These are phyloP conservation scores for Cyanoderma ruficeps DNA, from an alignment of 2,113 vertebrate genomes.

Conservation along the genomic window DNA sequence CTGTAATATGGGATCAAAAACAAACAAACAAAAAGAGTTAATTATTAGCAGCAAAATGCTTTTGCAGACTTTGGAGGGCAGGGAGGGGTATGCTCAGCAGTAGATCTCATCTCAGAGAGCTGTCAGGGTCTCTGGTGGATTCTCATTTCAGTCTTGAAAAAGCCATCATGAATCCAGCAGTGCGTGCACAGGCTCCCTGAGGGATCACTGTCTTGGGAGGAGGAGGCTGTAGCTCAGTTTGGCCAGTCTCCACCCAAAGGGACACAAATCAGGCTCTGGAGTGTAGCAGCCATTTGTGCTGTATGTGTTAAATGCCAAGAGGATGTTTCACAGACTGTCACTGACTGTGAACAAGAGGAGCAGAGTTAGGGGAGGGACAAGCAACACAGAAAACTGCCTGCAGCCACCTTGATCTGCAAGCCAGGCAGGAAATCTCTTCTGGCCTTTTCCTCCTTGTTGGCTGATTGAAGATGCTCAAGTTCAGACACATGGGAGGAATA, in stretches of 20 bases:
- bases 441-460: neutral
- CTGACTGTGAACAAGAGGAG: neutral
- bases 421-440: neutral
- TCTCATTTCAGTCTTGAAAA: neutral
- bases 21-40: neutral
- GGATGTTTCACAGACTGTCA: neutral
- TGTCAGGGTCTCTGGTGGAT: neutral
- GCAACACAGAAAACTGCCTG: neutral
- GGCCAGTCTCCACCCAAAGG: neutral
- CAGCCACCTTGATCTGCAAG: neutral
- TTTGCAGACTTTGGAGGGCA: neutral
- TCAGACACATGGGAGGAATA: neutral
- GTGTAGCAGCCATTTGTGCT: neutral
- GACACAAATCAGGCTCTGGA: neutral
- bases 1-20: neutral
- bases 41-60: neutral
- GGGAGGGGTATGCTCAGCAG: neutral
- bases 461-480: neutral
- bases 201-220: neutral
- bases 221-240: neutral
- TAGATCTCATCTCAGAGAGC: neutral
- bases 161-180: neutral
- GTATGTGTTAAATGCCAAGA: neutral
- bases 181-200: neutral
- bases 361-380: neutral